Conservation (phyloP, 2,113 vertebrate species). For the Dissostichus mawsoni region DNA sequence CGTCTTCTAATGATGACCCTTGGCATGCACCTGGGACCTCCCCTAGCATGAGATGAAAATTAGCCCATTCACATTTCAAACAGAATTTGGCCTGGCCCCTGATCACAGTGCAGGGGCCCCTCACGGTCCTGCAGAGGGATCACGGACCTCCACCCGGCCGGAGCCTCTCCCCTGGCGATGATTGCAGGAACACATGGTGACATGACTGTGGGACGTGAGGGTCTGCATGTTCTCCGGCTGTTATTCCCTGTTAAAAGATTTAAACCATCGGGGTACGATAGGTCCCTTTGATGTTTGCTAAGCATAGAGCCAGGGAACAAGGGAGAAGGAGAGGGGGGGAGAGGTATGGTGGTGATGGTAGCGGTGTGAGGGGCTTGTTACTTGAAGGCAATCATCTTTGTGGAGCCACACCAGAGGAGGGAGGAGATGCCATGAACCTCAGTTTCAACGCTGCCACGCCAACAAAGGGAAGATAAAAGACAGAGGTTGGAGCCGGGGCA, state of each 20-base stretch:
- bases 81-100: constrained; percentile 97
- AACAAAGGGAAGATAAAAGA: constrained; percentile 97
- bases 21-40: constrained; percentile 98
- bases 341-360: constrained; percentile 81
- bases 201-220: constrained; percentile 93
- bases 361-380: constrained; percentile 86
- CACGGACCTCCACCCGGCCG: constrained; percentile 82
- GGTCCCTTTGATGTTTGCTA: constrained; percentile 99
- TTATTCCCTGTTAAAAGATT: constrained; percentile 99
- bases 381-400: constrained; percentile 95
- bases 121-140: constrained; percentile 90
- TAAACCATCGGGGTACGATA: constrained; percentile 98
- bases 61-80: constrained; percentile 99
- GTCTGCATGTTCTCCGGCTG: constrained; percentile 98
- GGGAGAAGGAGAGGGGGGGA: constrained; percentile 78
- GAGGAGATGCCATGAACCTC: constrained; percentile 86
- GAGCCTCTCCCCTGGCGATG: constrained; percentile 92
- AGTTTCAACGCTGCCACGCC: constrained; percentile 87
- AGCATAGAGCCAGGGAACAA: constrained; percentile 94
- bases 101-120: constrained; percentile 93
- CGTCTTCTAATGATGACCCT: constrained; percentile 98
- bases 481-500: constrained; percentile 90
- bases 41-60: constrained; percentile 95
- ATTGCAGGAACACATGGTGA: constrained; percentile 93
- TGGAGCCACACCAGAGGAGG: constrained; percentile 89